Conservation (phyloP, 2,113 vertebrate species). For the Seriola dumerili region DNA sequence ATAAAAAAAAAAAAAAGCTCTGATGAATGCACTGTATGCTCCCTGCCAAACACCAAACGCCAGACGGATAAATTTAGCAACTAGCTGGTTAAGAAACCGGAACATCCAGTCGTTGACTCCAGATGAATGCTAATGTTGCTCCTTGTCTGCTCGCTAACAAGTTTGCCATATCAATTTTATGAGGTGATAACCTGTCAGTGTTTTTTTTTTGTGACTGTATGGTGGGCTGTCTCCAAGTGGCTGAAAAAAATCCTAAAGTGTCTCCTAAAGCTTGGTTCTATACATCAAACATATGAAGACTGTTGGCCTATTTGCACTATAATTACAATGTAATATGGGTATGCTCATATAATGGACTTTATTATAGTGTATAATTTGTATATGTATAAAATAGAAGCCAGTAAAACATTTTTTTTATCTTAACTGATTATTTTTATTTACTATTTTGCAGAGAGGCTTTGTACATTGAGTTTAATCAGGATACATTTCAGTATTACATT, state of each 20-base stretch:
- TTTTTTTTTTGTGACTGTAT: neutral
- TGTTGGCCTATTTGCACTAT: neutral
- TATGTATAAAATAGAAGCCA: neutral
- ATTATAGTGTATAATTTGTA: no score
- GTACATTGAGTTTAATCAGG: constrained; percentile 36
- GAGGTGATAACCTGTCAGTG: neutral
- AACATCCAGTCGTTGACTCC: neutral
- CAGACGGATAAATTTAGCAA: neutral
- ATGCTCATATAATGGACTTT: neutral
- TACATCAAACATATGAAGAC: no score
- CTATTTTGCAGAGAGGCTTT: constrained; percentile 13
- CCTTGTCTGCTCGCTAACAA: neutral
- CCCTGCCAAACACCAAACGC: neutral
- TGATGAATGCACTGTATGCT: neutral
- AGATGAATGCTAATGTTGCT: neutral
- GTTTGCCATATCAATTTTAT: neutral
- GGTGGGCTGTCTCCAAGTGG: neutral
- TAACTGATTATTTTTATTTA: neutral
- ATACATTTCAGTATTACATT: constrained; percentile 39
- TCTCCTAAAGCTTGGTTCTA: neutral
- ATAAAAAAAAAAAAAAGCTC: neutral
- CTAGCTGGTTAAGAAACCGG: neutral
- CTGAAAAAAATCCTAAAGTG: no score
- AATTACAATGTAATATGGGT: neutral
- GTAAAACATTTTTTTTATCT: neutral